Base-by-base conservation (phyloP, 2,113 vertebrate species). In the Zosterops japonicus region DNA sequence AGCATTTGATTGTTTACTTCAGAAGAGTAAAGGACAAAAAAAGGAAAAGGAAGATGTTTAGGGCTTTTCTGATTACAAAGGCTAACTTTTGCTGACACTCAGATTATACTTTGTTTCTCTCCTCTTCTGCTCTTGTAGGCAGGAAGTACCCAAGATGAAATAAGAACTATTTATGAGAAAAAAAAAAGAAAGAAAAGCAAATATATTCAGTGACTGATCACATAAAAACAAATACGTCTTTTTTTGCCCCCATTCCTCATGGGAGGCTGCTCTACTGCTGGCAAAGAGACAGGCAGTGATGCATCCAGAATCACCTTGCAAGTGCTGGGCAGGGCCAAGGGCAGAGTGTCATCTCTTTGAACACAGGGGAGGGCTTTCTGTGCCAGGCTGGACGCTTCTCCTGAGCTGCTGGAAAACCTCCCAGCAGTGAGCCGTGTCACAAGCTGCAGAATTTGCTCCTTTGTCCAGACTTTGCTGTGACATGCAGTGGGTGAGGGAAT, bases 11-110 rank as follows among this genome's bases (percentile, higher is more conserved):
- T 86, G 50, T 81, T 91, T 91, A 49, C 79, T 88, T 93, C 81
- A 63, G 63, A 90, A 75, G 11, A 89, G 33, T 79, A 91, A 87
- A 84, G 42, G 21, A 81, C 79, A 49, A 65, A 61, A 76, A 85
- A 92, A 47, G 42, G n/a, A 52, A 90, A 95, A 91, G 39, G 33
- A 67, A 63, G 31, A 49, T 19, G 42, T 89, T 86, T 64, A 57
- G 59, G 36, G 74, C 24, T 82, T 82, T 89, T 94, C 64, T 91
- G 69, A 52, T 60, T 75, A 47, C 61, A 71, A 83, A 91, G 31
- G 56, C 29, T 75, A 60, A 84, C 44, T 89, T 96, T 68, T 84
- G 33, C 47, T 81, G 67, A 41, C 53, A 36, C 10, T 4, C 22
- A 5, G 56, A 68, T 89, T 91, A 13, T 28, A 49, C 47, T 25